Evolutionary conservation across 2,113 vertebrate genomes (phyloP).

Genomic region (Tenebrosternarchus preto): DNA sequence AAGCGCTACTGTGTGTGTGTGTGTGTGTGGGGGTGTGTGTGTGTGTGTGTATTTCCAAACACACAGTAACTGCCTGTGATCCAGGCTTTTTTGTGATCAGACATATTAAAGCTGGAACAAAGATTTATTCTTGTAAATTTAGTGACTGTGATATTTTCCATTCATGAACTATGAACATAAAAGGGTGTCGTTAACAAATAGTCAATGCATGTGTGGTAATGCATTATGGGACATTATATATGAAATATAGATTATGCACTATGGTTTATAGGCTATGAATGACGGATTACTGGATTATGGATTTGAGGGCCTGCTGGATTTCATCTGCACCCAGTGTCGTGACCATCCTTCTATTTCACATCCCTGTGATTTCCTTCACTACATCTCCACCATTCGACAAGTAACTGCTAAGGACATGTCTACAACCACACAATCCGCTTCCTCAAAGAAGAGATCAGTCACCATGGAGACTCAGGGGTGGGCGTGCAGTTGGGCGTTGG

Average conservation of each 20-base stretch:
- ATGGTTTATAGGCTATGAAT: background rate
- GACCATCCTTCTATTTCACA: background rate
- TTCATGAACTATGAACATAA: no score
- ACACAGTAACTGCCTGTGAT: no score
- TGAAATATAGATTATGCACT: background rate
- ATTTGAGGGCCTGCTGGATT: no score
- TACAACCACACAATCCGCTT: conserved; percentile 43
- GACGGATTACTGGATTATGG: background rate
- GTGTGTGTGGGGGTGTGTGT: no score
- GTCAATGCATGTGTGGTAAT: background rate
- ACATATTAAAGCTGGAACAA: no score
- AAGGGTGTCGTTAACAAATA: no score
- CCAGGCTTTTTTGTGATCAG: no score
- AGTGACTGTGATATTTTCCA: no score
- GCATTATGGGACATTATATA: background rate
- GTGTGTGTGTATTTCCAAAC: no score
- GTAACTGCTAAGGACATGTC: conserved; percentile 21
- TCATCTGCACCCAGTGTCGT: no score
- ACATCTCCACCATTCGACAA: conserved; percentile 16
- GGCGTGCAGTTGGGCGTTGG: conserved; percentile 11
- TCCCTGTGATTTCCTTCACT: background rate
- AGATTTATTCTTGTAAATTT: no score
- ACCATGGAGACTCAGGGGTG: conserved; percentile 53
- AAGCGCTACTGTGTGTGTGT: no score
- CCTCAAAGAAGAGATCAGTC: conserved; percentile 50